Evolutionary conservation across 2,113 vertebrate species (phyloP), one percentile per base, ranked within the genome.

Genomic region (Ovis aries): DNA sequence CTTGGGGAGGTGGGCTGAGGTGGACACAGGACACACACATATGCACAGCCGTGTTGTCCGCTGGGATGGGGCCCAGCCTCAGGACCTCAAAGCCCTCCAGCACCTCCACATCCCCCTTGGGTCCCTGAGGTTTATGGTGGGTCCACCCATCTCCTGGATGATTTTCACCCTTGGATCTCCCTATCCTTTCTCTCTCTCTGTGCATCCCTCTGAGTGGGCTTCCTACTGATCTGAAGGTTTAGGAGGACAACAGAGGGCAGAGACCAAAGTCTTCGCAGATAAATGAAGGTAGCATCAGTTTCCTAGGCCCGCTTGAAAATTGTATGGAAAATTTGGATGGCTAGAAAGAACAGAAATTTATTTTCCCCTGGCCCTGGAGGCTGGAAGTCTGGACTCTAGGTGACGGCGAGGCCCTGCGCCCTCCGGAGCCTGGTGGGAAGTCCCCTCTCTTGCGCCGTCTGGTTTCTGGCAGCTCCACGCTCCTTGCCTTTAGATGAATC

Each of bases 11-110:
- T 14, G 31, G 36, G 36, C 6, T 31, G 36, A 16, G 67, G 67
- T 17, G 36, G 31, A 87, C 57, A 64, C 11, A 55, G 15, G 29
- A n/a, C 33, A 7, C 25, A 2, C 25, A 31, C 19, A 25, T 25
- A 60, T 2, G 5, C 3, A 23, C 23, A n/a, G 17, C 12, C 1
- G 0, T 3, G 0, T 21, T 36, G 21, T 45, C 29, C 40, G 5
- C 88, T n/a, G 60, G 83, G 78, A 48, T 50, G 12, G 12, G 36
- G 33, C 23, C 6, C 10, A 8, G 36, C 31, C 81, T 52, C 11
- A 7, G n/a, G 62, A 52, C 81, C 27, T 53, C 53, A n/a, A 21
- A 27, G 6, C 45, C 59, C 64, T 50, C 13, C 16, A 36, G 55
- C 31, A 45, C 1, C 27, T 3, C 77, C 33, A 33, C 33, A 40